These are phyloP conservation scores for Syngnathus scovelli DNA, from an alignment of 2,113 vertebrate species.

Conservation along the genomic window DNA sequence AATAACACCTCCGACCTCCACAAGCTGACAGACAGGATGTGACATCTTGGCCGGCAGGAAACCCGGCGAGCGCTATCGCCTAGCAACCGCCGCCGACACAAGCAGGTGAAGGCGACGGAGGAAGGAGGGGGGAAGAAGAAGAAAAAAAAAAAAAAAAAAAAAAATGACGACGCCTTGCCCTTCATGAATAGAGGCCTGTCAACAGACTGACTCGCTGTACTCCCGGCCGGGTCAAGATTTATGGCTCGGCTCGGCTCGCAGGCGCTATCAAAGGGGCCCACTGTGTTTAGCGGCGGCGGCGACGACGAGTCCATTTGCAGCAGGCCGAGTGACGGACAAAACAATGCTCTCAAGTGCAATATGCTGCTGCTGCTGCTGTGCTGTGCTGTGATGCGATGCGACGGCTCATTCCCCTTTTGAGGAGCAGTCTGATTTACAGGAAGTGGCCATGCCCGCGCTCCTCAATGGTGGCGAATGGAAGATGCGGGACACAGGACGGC, in stretches of 20 bases:
- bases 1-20: conserved; percentile 25
- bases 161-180: background rate
- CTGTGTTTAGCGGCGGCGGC: conserved; percentile 36
- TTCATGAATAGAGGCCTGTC: conserved; percentile 37
- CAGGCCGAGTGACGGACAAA: conserved; percentile 34
- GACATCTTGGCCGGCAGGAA: conserved; percentile 54
- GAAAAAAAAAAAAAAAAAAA: too few species aligned
- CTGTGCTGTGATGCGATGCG: too few species aligned
- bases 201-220: conserved; percentile 50
- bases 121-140: too few species aligned
- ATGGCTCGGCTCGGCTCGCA: conserved; percentile 30
- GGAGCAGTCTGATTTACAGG: conserved; percentile 18
- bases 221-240: conserved; percentile 32
- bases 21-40: conserved; percentile 61
- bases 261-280: conserved; percentile 51
- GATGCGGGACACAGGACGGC: background rate
- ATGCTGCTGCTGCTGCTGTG: conserved; percentile 38
- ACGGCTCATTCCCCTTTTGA: conserved; percentile 21
- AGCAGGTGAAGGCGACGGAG: conserved; percentile 23
- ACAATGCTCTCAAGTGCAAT: conserved; percentile 55
- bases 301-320: conserved; percentile 40
- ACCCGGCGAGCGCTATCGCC: conserved; percentile 39
- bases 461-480: conserved; percentile 2
- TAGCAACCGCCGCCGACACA: conserved; percentile 47
- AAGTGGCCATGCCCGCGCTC: conserved; percentile 7